A percentile compares a stretch with the other conserved stretches of the same genome.
phyloP scores from a whole-genome alignment of 1,140 invertebrate species.

The Orchesella cincta region DNA sequence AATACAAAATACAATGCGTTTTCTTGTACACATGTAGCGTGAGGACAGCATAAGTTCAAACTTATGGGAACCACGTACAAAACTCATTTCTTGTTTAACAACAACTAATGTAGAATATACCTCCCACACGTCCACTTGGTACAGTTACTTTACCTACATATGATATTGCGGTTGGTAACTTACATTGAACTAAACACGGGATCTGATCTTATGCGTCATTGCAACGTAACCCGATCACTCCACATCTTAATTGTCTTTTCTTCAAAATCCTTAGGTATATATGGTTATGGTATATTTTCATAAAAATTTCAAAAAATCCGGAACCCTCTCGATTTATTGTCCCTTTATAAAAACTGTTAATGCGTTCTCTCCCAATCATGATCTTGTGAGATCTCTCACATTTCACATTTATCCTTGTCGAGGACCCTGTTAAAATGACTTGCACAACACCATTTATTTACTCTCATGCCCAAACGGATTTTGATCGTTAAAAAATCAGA shows the following conservation, averaged over 20 bases:
- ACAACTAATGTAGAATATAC: background rate
- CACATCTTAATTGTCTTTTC: background rate
- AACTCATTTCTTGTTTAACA: background rate
- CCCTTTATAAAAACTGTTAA: no score
- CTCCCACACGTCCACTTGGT: constrained; percentile 11
- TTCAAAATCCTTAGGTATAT: background rate
- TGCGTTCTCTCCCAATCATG: no score
- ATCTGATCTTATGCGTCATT: no score
- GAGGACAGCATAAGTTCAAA: background rate
- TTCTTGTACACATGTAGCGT: background rate
- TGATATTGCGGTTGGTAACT: background rate
- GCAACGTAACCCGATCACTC: no score
- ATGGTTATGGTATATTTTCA: background rate
- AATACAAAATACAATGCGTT: background rate
- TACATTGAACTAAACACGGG: background rate
- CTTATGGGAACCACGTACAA: constrained; percentile 6
- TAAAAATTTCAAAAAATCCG: no score
- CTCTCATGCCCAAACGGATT: no score
- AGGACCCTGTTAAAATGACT: no score
- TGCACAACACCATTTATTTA: no score
- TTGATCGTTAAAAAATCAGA: no score
- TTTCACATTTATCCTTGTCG: no score
- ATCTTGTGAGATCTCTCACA: no score
- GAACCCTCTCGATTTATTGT: no score
- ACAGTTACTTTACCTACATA: constrained; percentile 30